Evolutionary conservation across 1,140 invertebrate genomes (phyloP), one percentile per base, ranked within the genome.

Genomic region (Saxidomus purpurata): DNA sequence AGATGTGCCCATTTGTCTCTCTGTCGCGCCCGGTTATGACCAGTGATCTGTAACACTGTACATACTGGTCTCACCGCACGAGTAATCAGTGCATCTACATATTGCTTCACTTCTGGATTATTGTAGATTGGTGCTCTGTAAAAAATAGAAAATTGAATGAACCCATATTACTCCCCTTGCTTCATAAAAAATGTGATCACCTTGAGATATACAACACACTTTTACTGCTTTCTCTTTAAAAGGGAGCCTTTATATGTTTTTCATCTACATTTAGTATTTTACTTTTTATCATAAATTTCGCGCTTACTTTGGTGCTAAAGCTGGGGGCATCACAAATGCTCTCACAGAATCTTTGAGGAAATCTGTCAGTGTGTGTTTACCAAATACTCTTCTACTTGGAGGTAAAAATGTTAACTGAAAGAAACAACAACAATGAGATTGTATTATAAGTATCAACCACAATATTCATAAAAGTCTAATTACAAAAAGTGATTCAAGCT

Each of bases 1-100:
- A 99, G 96, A 92, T 98, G 97, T 17, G 98, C 98, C 86, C 99
- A 96, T 96, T 99, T 99, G 94, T 99, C 99, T 81, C 99, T 96
- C 95, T 99, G 99, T 43, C 99, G 96, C 2, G 99, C 99, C 90
- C 98, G 96, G 96, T 99, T 99, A 94, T 99, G 98, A 3, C 99
- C 99, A 94, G 98, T 98, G 59, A 98, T 97, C 94, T 99, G 98
- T n/a, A 99, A 96, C 36, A 99, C 96, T 89, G 97, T 97, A 19
- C 97, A 97, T 94, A 99, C 98, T 13, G 98, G 97, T 31, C 97
- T 97, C n/a, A 98, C 97, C 94, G 98, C 99, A 89, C 98, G 98
- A 22, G 96, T 97, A 67, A 99, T 97, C 96, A 99, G 99, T 40
- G 97, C 97, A 92, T 99, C 98, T 0, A 99, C 97, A 95, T 98